Conservation (phyloP, 2,113 vertebrate species). For the Megaceryle maxima region DNA sequence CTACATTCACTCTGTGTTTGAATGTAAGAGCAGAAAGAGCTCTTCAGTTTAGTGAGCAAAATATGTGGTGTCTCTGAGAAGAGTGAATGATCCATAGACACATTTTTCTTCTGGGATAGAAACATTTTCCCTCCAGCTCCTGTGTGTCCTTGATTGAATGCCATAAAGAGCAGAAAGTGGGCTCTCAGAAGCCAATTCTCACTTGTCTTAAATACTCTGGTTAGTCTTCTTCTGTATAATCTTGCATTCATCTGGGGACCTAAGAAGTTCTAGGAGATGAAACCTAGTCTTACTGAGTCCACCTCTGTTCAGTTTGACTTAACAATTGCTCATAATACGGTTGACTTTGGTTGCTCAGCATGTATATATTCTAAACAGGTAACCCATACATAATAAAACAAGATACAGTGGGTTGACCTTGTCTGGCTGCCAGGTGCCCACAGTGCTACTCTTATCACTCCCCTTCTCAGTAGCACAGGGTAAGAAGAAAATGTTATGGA, state of each 20-base stretch:
- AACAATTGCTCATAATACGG: not conserved
- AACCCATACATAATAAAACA: not conserved
- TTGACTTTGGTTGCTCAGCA: not conserved
- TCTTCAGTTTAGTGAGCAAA: not conserved
- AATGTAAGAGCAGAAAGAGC: not conserved
- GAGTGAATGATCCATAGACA: not conserved
- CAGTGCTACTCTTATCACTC: too few species aligned
- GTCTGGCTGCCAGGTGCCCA: too few species aligned
- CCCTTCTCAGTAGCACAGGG: too few species aligned
- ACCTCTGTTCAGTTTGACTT: not conserved
- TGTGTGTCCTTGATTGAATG: not conserved
- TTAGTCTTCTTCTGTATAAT: not conserved
- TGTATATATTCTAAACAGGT: not conserved
- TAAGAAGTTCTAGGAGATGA: not conserved
- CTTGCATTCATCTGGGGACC: not conserved
- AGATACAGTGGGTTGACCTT: too few species aligned
- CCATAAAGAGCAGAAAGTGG: not conserved
- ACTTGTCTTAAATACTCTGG: not conserved
- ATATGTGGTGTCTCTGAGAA: not conserved
- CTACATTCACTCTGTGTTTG: not conserved
- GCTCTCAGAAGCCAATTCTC: not conserved
- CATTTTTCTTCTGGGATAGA: not conserved
- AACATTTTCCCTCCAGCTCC: not conserved
- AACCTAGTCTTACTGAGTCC: not conserved
- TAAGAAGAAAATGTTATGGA: too few species aligned